Conservation (phyloP, 2,888 invertebrate genomes). For the Drosophila yooni region DNA sequence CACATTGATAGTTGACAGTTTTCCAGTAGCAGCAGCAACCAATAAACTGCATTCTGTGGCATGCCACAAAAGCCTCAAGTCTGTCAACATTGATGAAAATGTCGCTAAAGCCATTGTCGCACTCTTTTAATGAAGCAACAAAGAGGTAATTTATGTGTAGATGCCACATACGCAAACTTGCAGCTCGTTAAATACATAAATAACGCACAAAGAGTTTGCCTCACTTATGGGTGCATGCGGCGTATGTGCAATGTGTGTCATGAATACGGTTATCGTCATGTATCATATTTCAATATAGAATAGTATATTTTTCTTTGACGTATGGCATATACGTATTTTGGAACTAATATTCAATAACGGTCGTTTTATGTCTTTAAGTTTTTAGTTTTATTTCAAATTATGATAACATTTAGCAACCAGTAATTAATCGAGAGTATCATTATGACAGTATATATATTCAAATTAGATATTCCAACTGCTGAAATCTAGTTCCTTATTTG, state of each 20-base stretch:
- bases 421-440: background rate
- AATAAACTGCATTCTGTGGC: constrained; percentile 60
- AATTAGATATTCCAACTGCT: background rate
- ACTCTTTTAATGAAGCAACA: constrained; percentile 72
- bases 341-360: background rate
- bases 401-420: too few species aligned
- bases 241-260: constrained; percentile 31
- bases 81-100: constrained; percentile 76
- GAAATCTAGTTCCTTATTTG: background rate
- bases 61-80: constrained; percentile 65
- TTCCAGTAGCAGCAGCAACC: constrained; percentile 41
- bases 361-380: too few species aligned
- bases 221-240: background rate
- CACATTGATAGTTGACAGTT: constrained; percentile 69
- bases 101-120: constrained; percentile 39
- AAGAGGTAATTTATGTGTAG: constrained; percentile 52
- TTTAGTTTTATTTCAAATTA: background rate
- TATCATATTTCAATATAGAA: background rate
- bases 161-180: constrained; percentile 37
- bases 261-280: constrained; percentile 1
- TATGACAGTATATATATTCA: background rate
- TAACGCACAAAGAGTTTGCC: constrained; percentile 22
- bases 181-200: constrained; percentile 56
- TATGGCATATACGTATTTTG: background rate
- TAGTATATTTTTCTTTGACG: background rate